Base-by-base conservation (phyloP, 1,140 invertebrate genomes). In the Metopolophium dirhodum region DNA sequence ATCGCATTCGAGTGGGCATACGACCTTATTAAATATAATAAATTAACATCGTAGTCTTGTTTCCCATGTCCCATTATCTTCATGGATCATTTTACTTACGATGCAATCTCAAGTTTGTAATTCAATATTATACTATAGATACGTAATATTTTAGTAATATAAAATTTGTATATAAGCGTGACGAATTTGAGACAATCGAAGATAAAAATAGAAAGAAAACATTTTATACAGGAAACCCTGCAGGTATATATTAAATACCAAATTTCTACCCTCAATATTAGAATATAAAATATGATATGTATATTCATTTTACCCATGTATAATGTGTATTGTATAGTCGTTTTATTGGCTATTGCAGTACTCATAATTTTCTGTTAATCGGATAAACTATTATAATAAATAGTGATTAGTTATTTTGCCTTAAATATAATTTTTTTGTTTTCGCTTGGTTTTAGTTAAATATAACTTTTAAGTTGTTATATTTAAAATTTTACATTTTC, bases 51-150 rank as follows among this genome's bases (percentile, higher is more conserved):
- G 11, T 87, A 85, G 82, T 85, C 18, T 35, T 49, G 87, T 35
- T 89, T 57, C 87, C 1, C 51, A 89, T 89, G 49, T 23, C 87
- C 22, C n/a, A 37, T 26, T 89, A 57, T 47, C 30, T 26, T 23
- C n/a, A 30, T 35, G 8, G 51, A 89, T 89, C 11, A 57, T 35
- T 57, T 89, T 89, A 89, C 88, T 11, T 54, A 77, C 30, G 30
- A n/a, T 22, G 26, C 45, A 86, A 49, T n/a, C 45, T 26, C 45
- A 47, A 7, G 49, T 54, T 22, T 1, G 87, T 54, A 89, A 57
- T 89, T 57, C 88, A 57, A 89, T 89, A 89, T 88, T 35, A 18
- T 51, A 23, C 26, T 23, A 89, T 37, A 57, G 88, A 57, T 57
- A 89, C 23, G 35, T 30, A 41, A 89, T 89, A 41, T 23, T 54